These are phyloP conservation scores for Stichodactyla helianthus DNA, from an alignment of 64 coral and sea anemone species.

Conservation along the genomic window DNA sequence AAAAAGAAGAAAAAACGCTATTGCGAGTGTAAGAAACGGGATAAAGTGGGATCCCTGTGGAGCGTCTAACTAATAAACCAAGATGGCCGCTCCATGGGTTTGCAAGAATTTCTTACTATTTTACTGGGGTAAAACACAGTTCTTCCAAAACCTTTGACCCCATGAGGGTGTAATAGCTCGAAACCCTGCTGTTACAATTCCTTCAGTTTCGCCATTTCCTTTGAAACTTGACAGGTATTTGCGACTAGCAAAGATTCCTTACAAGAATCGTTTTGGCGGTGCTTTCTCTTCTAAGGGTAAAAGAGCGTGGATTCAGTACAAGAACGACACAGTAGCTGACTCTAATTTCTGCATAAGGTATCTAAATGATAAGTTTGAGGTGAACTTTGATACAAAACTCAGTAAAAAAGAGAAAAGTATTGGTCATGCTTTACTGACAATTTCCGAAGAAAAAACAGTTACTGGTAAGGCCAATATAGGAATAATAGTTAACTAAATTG, in stretches of 20 bases:
- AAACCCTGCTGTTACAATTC: conserved; percentile 41
- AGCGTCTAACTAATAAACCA: not conserved
- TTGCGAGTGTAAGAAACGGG: too few species aligned
- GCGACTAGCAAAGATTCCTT: conserved; percentile 59
- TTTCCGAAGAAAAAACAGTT: conserved; percentile 77
- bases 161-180: conserved; percentile 51
- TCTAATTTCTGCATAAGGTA: conserved; percentile 78
- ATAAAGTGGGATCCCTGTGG: not conserved
- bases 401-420: conserved; percentile 40
- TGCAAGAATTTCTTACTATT: not conserved
- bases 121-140: not conserved
- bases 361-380: conserved; percentile 66
- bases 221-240: conserved; percentile 72
- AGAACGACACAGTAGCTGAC: conserved; percentile 59
- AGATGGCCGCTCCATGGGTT: not conserved
- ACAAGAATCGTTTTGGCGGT: conserved; percentile 50
- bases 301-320: conserved; percentile 68
- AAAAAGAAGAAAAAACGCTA: too few species aligned
- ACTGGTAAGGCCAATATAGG: too few species aligned
- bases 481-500: too few species aligned
- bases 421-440: conserved; percentile 37
- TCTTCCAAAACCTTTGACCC: conserved; percentile 24
- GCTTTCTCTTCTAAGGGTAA: conserved; percentile 64
- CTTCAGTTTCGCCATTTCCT: conserved; percentile 52
- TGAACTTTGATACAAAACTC: conserved; percentile 48